Conservation (phyloP, 2,113 vertebrate genomes). For the Myrmecophaga tridactyla region DNA sequence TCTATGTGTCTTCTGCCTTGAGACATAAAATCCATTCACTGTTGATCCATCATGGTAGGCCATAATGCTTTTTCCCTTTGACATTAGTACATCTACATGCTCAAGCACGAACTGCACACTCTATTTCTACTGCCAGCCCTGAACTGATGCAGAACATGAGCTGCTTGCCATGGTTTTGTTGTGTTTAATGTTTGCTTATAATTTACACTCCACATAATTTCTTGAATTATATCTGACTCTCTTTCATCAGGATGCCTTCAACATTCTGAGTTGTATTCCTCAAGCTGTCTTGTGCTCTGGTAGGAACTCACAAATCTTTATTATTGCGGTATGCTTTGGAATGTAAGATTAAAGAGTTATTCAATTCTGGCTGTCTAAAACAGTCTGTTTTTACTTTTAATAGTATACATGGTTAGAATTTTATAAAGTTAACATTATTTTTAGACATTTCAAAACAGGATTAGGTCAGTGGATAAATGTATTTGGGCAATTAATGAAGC, state of each 20-base stretch:
- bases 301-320: slow-evolving; percentile 67
- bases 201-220: slow-evolving; percentile 70
- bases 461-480: background rate
- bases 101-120: background rate
- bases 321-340: slow-evolving; percentile 47
- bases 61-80: background rate
- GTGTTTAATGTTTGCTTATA: slow-evolving; percentile 60
- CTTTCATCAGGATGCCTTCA: slow-evolving; percentile 52
- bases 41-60: background rate
- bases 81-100: background rate
- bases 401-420: background rate
- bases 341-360: slow-evolving; percentile 57
- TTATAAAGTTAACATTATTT: background rate
- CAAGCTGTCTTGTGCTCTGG: slow-evolving; percentile 45
- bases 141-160: background rate
- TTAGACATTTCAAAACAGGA: background rate
- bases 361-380: slow-evolving; percentile 16
- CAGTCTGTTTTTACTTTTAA: background rate
- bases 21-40: background rate
- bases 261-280: slow-evolving; percentile 48
- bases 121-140: background rate
- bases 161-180: background rate
- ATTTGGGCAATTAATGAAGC: background rate
- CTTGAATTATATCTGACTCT: slow-evolving; percentile 42
- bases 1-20: background rate